Evolutionary conservation across 2,113 vertebrate genomes (phyloP), one percentile per base, ranked within the genome.

Genomic region (Chaetorhynchus papuensis): DNA sequence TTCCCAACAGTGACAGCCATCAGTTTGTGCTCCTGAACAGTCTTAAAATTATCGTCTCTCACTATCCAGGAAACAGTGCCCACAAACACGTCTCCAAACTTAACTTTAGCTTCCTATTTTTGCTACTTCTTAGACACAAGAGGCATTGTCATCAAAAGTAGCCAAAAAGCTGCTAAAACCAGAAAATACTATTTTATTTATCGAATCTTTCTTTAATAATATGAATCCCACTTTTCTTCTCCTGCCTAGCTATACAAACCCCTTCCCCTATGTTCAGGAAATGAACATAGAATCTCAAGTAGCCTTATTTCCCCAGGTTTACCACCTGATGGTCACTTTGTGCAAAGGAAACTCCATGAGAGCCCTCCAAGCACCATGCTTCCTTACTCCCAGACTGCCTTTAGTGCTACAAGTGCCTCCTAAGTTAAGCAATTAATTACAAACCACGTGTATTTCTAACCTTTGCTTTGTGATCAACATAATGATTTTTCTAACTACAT

Each of bases 401-500:
- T 45, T 31, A 56, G 11, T 4, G 8, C 42, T 49, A 27, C 30
- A 52, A 68, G 24, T 3, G 0, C 41, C n/a, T 39, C 35, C 19
- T 10, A 65, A 33, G 2, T 28, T 37, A 60, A 45, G 13, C 41
- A 50, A 28, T 35, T 63, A 44, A 80, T 31, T 56, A 56, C 15
- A 91, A 75, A 60, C 10, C 22, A 30, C 0, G 0, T 5, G 1
- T 11, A 53, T 42, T 54, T 81, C 39, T 52, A 65, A 78, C 3
- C 37, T 79, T 63, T 2, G 1, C 28, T 83, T 53, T 37, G 24
- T 16, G 16, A 81, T 2, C 1, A 2, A 80, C 28, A 35, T 8
- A 7, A 15, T 4, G 4, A 50, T n/a, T 74, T 82, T 70, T 80
- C 49, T 35, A 63, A 72, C 15, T 10, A 31, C 0, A 0, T 57